These are phyloP conservation scores for Pteropus alecto DNA, from an alignment of 2,113 vertebrate species.

Conservation along the genomic window DNA sequence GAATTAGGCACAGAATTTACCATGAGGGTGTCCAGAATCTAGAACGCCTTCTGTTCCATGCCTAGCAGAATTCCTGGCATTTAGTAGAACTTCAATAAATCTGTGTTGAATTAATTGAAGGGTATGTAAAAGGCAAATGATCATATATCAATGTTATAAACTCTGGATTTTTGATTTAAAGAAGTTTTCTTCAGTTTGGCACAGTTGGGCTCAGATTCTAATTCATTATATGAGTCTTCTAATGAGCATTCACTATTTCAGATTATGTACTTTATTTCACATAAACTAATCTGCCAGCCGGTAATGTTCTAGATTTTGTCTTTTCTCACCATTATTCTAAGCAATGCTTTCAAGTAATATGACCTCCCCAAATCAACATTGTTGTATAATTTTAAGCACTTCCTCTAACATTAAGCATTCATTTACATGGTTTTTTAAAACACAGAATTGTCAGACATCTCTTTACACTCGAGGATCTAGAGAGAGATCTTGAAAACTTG, in stretches of 20 bases:
- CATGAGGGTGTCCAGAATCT: background rate
- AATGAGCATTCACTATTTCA: background rate
- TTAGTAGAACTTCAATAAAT: background rate
- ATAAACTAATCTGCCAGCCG: background rate
- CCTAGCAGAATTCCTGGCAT: background rate
- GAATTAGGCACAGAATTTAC: background rate
- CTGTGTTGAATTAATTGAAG: background rate
- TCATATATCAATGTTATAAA: background rate
- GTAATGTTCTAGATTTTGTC: background rate
- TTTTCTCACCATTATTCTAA: background rate
- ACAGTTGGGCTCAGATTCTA: background rate
- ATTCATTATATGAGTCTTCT: background rate
- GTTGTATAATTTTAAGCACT: background rate
- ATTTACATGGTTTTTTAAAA: background rate
- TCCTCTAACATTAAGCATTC: background rate
- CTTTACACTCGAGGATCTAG: background rate
- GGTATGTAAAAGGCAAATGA: background rate
- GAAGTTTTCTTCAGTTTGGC: background rate
- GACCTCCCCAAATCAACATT: background rate
- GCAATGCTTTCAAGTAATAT: background rate
- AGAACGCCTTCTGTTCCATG: background rate
- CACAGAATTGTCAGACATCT: background rate
- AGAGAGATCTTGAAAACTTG: background rate
- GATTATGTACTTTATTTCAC: background rate
- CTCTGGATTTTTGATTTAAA: background rate